Base-by-base conservation (phyloP, 2,888 invertebrate species). In the Agriopis leucophaearia region DNA sequence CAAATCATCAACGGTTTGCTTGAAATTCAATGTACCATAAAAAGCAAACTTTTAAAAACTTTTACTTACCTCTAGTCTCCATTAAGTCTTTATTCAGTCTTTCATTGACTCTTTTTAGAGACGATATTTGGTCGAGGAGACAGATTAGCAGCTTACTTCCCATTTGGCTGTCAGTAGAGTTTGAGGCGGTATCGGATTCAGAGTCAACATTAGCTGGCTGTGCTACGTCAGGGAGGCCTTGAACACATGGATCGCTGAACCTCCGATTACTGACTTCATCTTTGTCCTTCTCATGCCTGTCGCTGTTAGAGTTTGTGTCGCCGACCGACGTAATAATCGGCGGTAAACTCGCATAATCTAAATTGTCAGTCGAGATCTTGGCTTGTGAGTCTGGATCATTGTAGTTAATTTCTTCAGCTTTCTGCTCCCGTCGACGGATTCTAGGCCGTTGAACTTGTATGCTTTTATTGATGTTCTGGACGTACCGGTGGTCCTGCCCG, bases 31-130 rank as follows among this genome's bases (percentile, higher is more conserved):
- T 56, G 47, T 64, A 42, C 51, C 35, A 65, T 56, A 73, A 59
- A 69, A 45, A 35, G 38, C 9, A 47, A 50, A 40, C 10, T n/a
- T n/a, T n/a, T n/a, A n/a, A n/a, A n/a, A n/a, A 12, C 40, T 70
- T 72, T 70, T 59, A 73, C 86, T 88, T 93, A 94, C 96, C 95
- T 94, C 96, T 96, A 66, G 96, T 95, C 79, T 97, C 96, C 80
- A 95, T 95, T 77, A 97, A 94, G 84, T 97, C 97, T 84, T 96
- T 95, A 80, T 95, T 96, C 81, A 97, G 94, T 92, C 96, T 96
- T 77, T 96, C 95, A 88, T 97, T 97, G 66, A 95, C 95, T 77
- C 96, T 95, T 83, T 96, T 96, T 76, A 97, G 84, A 63, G 95
- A 86, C 79, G 95, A 93, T 74, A 97, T 96, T 91, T 97, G 97